Conservation (phyloP, 2,113 vertebrate species). For the Zosterops hypoxanthus region DNA sequence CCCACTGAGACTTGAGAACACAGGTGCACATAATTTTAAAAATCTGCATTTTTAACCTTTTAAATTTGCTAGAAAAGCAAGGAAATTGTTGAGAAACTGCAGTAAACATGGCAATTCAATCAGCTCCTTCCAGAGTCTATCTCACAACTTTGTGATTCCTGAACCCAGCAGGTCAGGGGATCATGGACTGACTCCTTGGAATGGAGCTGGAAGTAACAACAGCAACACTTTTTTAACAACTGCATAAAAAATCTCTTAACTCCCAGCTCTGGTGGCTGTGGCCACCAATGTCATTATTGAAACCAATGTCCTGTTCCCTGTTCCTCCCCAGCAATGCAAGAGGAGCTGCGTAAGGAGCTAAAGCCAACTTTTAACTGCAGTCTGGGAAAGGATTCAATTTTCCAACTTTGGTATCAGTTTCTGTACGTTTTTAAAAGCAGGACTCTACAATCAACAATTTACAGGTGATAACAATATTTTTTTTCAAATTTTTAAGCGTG, state of each 20-base stretch:
- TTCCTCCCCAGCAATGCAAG: not conserved
- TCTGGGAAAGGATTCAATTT: not conserved
- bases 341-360: not conserved
- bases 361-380: not conserved
- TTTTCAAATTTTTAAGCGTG: not conserved
- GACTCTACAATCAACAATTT: not conserved
- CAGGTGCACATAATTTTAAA: conserved; percentile 53
- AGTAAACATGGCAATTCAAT: conserved; percentile 17
- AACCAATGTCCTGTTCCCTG: not conserved
- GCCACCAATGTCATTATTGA: not conserved
- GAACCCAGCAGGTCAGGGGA: not conserved
- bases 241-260: not conserved
- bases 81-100: conserved; percentile 27
- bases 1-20: conserved; percentile 43
- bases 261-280: not conserved
- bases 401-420: not conserved
- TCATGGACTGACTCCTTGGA: not conserved
- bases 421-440: not conserved
- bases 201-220: not conserved
- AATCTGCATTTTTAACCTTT: conserved; percentile 54
- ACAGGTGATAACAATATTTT: not conserved
- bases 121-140: conserved; percentile 23
- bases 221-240: not conserved
- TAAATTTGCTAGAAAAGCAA: conserved; percentile 56
- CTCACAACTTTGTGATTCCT: not conserved